Evolutionary conservation across 2,888 invertebrate genomes (phyloP).

Genomic region (Calameuta pallipes): DNA sequence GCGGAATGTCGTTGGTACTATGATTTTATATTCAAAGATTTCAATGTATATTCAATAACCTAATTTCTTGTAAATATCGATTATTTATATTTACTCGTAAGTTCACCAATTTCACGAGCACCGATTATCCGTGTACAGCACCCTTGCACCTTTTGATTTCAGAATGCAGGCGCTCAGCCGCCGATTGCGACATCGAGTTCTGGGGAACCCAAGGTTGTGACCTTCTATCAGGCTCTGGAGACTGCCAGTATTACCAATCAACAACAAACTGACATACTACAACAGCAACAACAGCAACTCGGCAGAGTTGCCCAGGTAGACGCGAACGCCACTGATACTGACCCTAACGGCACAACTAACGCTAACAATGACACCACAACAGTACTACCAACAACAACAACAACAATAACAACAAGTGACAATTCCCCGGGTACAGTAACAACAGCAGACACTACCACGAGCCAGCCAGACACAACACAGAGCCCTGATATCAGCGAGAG

Average conservation of each 20-base stretch:
- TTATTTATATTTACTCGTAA: neutral
- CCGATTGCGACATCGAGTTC: slow-evolving; percentile 56
- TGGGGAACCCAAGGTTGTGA: slow-evolving; percentile 58
- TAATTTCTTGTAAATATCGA: neutral
- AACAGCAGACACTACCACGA: slow-evolving; percentile 42
- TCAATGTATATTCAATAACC: neutral
- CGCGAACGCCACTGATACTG: slow-evolving; percentile 46
- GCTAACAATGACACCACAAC: slow-evolving; percentile 63
- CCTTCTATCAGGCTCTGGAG: slow-evolving; percentile 61
- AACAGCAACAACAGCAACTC: slow-evolving; percentile 42
- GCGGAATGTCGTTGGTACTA: neutral
- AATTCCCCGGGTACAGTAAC: slow-evolving; percentile 39
- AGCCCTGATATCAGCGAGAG: slow-evolving; percentile 22
- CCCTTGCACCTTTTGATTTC: slow-evolving; percentile 56
- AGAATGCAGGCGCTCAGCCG: slow-evolving; percentile 50
- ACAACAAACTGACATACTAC: slow-evolving; percentile 38
- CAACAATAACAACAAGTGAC: slow-evolving; percentile 34
- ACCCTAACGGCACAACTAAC: slow-evolving; percentile 50
- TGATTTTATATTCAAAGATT: neutral
- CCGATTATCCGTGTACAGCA: slow-evolving; percentile 46
- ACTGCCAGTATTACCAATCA: slow-evolving; percentile 58
- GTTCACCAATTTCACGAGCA: slow-evolving; percentile 7
- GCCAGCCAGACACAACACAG: slow-evolving; percentile 38
- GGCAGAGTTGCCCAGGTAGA: slow-evolving; percentile 59
- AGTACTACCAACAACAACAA: slow-evolving; percentile 40